Conservation (phyloP, 2,113 vertebrate species). For the Anhinga rufa region DNA sequence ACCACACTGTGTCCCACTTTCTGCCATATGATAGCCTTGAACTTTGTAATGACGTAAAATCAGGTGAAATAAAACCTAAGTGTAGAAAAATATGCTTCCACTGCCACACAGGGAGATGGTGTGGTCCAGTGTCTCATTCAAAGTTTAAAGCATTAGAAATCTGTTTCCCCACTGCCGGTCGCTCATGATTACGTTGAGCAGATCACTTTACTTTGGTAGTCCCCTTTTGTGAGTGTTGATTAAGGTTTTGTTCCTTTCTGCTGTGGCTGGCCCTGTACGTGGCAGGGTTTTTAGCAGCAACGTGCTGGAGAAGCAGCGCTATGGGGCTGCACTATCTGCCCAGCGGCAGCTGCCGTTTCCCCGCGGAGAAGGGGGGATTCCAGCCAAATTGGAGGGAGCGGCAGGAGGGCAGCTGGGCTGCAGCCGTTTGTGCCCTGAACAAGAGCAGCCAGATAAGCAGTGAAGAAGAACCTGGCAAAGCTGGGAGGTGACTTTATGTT, state of each 20-base stretch:
- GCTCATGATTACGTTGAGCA: not conserved
- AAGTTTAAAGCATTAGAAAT: not conserved
- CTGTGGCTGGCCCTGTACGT: rapidly evolving
- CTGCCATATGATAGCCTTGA: not conserved
- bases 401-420: not conserved
- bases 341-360: rapidly evolving
- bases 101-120: not conserved
- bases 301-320: not conserved
- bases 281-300: not conserved
- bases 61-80: not conserved
- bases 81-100: not conserved
- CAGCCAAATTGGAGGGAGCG: not conserved
- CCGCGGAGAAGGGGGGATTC: not conserved
- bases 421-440: not conserved
- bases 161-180: not conserved
- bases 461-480: not conserved
- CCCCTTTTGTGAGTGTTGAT: not conserved
- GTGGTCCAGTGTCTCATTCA: not conserved
- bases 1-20: not conserved
- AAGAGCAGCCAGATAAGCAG: not conserved
- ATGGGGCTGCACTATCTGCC: not conserved
- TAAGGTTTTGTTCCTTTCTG: not conserved
- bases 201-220: not conserved
- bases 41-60: not conserved
- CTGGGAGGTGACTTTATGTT: not conserved